These are phyloP conservation scores for Pelvicachromis taeniatus DNA, from an alignment of 2,113 vertebrate genomes.

Conservation along the genomic window DNA sequence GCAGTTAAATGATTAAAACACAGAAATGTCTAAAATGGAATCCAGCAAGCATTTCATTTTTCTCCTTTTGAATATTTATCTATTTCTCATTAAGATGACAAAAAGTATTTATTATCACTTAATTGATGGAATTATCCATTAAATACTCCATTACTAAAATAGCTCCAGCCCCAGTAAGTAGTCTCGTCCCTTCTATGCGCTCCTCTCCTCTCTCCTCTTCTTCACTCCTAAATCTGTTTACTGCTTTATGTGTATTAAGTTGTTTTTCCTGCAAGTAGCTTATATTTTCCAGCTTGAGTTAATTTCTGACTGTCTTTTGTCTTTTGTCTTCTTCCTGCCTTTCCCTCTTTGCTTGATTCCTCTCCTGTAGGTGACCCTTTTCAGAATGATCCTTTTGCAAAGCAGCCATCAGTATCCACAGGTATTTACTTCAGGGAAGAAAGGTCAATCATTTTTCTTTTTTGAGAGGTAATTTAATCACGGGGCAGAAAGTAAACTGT, in stretches of 20 bases:
- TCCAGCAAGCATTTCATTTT: neutral
- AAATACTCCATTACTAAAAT: neutral
- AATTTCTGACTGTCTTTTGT: conserved; percentile 18
- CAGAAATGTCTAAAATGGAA: neutral
- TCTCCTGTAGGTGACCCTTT: conserved; percentile 82
- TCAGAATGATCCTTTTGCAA: conserved; percentile 90
- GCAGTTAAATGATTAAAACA: neutral
- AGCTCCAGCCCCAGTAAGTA: neutral
- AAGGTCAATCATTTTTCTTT: neutral
- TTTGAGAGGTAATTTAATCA: neutral
- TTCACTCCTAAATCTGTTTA: neutral
- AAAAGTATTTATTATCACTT: neutral
- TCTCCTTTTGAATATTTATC: neutral
- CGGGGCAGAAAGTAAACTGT: neutral
- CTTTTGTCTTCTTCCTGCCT: conserved; percentile 8
- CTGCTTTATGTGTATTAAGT: neutral
- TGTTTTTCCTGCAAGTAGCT: neutral
- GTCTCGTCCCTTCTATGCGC: neutral
- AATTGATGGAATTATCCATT: neutral
- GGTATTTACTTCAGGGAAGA: conserved; percentile 65
- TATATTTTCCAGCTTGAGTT: conserved; percentile 4
- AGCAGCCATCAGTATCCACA: conserved; percentile 77
- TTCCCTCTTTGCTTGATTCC: conserved; percentile 1
- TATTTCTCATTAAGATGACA: neutral
- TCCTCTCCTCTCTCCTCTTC: neutral